A percentile compares a stretch with the other conserved stretches of the same genome.
phyloP scores from a whole-genome alignment of 2,113 vertebrate species.

The Neolamprologus cancellatus region DNA sequence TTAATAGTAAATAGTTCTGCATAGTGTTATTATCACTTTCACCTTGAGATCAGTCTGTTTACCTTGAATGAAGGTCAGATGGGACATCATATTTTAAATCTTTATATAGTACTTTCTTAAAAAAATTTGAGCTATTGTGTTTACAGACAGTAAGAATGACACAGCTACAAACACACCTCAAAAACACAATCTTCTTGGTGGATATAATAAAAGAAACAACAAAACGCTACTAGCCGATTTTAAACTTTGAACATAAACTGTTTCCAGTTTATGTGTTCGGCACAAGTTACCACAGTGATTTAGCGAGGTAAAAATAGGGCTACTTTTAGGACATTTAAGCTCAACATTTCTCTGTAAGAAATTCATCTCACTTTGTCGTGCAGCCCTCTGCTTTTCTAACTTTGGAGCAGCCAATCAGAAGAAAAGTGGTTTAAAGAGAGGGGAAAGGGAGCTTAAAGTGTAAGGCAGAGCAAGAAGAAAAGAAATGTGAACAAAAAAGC shows the following conservation, averaged over 20 bases:
- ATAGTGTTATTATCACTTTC: neutral
- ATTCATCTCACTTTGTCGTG: accelerated
- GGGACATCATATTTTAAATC: neutral
- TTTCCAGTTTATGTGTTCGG: neutral
- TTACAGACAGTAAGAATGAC: neutral
- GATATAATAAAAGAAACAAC: neutral
- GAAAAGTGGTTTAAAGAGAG: neutral
- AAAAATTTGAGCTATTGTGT: neutral
- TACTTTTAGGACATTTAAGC: neutral
- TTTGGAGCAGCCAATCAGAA: neutral
- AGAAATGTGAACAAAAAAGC: neutral
- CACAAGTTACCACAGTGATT: neutral
- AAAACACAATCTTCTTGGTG: neutral
- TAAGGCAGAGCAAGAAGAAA: neutral
- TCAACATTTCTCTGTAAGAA: neutral
- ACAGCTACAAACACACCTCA: neutral
- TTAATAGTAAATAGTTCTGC: neutral
- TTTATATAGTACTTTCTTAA: neutral
- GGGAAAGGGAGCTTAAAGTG: neutral
- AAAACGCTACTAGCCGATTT: neutral
- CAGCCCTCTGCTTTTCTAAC: neutral
- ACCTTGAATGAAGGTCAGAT: neutral
- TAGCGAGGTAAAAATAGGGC: neutral
- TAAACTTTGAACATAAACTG: neutral
- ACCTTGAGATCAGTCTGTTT: neutral